Evolutionary conservation across 64 coral and sea anemone species (phyloP).

Genomic region (Stylophora pistillata): DNA sequence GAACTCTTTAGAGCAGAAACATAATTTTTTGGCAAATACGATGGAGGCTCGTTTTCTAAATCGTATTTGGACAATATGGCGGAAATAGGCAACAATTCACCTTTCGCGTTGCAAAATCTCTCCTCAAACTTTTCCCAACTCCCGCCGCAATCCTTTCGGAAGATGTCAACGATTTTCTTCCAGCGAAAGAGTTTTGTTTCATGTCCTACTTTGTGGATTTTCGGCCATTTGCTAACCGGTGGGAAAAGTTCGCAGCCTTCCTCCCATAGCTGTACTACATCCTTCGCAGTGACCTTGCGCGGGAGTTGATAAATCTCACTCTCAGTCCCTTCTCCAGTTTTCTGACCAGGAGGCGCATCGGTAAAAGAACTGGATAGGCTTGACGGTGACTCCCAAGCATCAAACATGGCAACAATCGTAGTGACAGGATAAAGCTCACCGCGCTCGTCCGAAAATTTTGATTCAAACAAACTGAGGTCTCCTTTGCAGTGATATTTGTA

Average conservation of each 20-base stretch:
- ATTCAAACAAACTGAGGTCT: conserved; percentile 77
- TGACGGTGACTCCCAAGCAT: conserved; percentile 79
- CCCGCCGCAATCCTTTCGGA: conserved; percentile 86
- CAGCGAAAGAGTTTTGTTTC: conserved; percentile 99
- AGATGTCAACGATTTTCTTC: conserved; percentile 99
- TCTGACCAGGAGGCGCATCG: conserved; percentile 7
- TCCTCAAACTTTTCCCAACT: conserved; percentile 94
- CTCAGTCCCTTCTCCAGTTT: conserved; percentile 51
- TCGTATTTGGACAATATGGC: conserved; percentile 95
- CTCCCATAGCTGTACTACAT: conserved; percentile 91
- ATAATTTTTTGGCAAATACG: conserved; percentile 49
- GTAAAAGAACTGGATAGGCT: conserved; percentile 62
- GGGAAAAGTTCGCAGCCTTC: conserved; percentile 92
- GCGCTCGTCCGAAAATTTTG: conserved; percentile 82
- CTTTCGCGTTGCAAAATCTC: conserved; percentile 77
- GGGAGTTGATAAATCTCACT: conserved; percentile 84
- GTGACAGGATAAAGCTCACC: conserved; percentile 91
- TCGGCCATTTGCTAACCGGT: conserved; percentile 86
- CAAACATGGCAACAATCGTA: conserved; percentile 96
- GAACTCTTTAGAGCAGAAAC: neutral
- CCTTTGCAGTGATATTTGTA: conserved; percentile 93
- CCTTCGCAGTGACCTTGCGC: conserved; percentile 93
- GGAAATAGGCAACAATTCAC: conserved; percentile 90
- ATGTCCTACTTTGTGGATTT: conserved; percentile 95
- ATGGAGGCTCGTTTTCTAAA: conserved; percentile 81